These are phyloP conservation scores for Galeopsomyia nigrocyanea DNA, from an alignment of 2,888 invertebrate genomes.

Conservation along the genomic window DNA sequence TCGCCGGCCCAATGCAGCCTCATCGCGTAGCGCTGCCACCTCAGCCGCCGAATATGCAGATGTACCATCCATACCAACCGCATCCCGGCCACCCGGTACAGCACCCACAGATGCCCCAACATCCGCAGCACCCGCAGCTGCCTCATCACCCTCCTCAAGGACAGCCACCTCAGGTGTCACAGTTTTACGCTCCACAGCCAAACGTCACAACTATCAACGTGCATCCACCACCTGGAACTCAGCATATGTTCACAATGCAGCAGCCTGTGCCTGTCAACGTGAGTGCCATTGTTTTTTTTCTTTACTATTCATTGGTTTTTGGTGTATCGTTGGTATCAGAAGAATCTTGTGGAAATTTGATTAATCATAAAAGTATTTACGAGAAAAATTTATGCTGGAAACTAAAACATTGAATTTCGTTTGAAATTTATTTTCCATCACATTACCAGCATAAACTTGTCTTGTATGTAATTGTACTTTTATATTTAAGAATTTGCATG, in stretches of 20 bases:
- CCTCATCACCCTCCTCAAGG: slow-evolving; percentile 65
- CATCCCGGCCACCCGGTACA: slow-evolving; percentile 63
- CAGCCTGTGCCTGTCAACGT: slow-evolving; percentile 65
- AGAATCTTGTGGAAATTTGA: background rate
- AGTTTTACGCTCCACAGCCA: slow-evolving; percentile 66
- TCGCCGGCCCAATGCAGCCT: slow-evolving; percentile 71
- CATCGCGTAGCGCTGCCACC: slow-evolving; percentile 70
- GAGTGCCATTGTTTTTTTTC: slow-evolving; percentile 29
- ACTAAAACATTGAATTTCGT: too few relatives aligned
- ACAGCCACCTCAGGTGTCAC: slow-evolving; percentile 70
- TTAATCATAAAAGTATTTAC: background rate
- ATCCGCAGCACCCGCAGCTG: slow-evolving; percentile 62
- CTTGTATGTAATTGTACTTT: background rate
- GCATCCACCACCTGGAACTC: slow-evolving; percentile 64
- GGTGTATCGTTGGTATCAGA: background rate
- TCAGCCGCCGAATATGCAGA: slow-evolving; percentile 70
- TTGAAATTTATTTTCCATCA: too few relatives aligned
- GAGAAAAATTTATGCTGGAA: background rate
- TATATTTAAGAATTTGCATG: slow-evolving; percentile 12
- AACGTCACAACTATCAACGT: slow-evolving; percentile 63
- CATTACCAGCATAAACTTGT: too few relatives aligned
- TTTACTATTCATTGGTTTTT: background rate
- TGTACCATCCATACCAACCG: slow-evolving; percentile 69
- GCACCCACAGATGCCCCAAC: slow-evolving; percentile 69
- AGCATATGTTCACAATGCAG: slow-evolving; percentile 66